Evolutionary conservation across 2,888 invertebrate species (phyloP).

Genomic region (Hylaea fasciaria): DNA sequence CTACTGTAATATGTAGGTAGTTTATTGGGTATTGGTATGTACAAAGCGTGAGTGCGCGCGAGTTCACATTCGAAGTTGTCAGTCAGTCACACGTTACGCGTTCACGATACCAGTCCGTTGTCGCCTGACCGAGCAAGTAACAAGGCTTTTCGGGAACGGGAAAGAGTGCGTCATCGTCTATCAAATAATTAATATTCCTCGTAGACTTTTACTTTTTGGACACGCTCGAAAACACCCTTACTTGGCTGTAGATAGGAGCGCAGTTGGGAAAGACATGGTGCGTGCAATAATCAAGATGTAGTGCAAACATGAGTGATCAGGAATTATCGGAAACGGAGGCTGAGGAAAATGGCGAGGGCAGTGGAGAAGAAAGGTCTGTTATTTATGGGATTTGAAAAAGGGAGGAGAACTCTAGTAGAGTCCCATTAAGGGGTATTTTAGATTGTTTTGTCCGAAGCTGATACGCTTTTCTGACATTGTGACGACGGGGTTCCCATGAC

Average conservation of each 20-base stretch:
- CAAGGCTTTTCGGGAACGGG: too few species aligned
- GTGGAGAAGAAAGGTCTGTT: slow-evolving; percentile 17
- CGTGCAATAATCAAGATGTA: slow-evolving; percentile 15
- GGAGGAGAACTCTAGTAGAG: background rate
- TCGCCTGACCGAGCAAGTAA: background rate
- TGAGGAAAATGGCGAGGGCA: slow-evolving; percentile 4
- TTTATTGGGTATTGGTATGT: too few species aligned
- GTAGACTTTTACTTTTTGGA: too few species aligned
- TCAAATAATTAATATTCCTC: too few species aligned
- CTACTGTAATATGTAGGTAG: too few species aligned
- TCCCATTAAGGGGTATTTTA: background rate
- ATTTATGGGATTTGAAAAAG: background rate
- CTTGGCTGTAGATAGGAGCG: too few species aligned
- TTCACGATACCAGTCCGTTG: background rate
- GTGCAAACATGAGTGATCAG: slow-evolving; percentile 17
- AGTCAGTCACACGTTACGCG: slow-evolving; percentile 17
- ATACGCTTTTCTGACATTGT: too few species aligned
- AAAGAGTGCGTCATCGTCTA: too few species aligned
- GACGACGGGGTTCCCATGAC: too few species aligned
- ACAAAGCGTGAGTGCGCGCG: too few species aligned
- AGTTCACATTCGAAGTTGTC: background rate
- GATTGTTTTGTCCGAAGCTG: too few species aligned
- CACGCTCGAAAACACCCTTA: too few species aligned
- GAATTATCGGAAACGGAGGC: slow-evolving; percentile 2
- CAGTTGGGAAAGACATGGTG: background rate